Conservation (phyloP, 2,113 vertebrate genomes). For the Meles meles region DNA sequence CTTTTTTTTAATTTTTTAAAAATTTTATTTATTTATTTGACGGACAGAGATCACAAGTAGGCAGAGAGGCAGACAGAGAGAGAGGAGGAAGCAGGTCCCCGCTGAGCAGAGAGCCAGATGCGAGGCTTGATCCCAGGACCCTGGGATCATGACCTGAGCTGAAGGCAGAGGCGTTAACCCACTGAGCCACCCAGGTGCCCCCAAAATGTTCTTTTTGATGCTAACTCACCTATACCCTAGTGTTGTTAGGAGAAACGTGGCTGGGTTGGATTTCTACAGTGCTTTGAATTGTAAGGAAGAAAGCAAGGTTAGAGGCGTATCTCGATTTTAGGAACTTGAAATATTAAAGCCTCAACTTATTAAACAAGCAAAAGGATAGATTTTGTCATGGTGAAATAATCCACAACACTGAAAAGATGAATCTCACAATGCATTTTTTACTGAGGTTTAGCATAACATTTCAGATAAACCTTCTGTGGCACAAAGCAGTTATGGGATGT, state of each 20-base stretch:
- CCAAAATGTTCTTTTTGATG: neutral
- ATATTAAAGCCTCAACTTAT: neutral
- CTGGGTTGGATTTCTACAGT: neutral
- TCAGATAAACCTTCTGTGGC: neutral
- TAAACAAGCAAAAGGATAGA: neutral
- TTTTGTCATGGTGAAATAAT: constrained; percentile 8
- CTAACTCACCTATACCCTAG: neutral
- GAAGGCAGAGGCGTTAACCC: too few relatives aligned
- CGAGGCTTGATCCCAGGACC: too few relatives aligned
- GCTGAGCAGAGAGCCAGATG: too few relatives aligned
- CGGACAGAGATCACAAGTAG: too few relatives aligned
- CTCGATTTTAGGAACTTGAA: neutral
- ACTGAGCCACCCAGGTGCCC: too few relatives aligned
- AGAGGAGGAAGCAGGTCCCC: too few relatives aligned
- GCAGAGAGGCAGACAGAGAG: too few relatives aligned
- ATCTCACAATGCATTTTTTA: neutral
- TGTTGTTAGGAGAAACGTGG: neutral
- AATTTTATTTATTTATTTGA: too few relatives aligned
- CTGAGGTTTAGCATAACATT: neutral
- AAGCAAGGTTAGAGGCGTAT: neutral
- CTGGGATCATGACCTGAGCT: too few relatives aligned
- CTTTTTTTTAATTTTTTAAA: too few relatives aligned
- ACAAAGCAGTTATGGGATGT: neutral
- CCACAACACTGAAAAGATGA: neutral
- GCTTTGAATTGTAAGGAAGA: neutral